These are phyloP conservation scores for Gastracanthus pulcherrimus DNA, from an alignment of 2,888 invertebrate genomes.

Conservation along the genomic window DNA sequence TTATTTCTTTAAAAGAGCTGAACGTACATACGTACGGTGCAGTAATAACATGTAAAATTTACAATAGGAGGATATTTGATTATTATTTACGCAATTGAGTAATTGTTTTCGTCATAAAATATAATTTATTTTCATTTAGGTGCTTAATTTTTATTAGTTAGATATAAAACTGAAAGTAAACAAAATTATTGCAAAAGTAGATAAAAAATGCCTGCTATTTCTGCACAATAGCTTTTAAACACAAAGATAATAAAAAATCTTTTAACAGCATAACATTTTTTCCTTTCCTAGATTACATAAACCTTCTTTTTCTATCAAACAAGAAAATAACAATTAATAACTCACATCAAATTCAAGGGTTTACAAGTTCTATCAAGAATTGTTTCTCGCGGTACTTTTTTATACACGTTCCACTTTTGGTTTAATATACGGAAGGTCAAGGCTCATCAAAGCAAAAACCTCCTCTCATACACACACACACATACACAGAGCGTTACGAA, in stretches of 20 bases:
- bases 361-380: not conserved
- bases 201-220: not conserved
- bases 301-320: not conserved
- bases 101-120: not conserved
- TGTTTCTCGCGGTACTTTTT: not conserved
- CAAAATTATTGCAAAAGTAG: too few species aligned
- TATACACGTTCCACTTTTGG: not conserved
- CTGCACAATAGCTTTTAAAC: too few species aligned
- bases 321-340: not conserved
- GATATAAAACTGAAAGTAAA: too few species aligned
- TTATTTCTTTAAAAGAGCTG: slow-evolving; percentile 32
- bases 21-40: not conserved
- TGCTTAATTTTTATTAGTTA: too few species aligned
- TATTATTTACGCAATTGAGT: not conserved
- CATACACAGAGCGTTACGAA: too few species aligned
- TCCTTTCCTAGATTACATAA: not conserved
- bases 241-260: not conserved
- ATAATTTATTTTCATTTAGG: not conserved
- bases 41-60: slow-evolving; percentile 19
- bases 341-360: not conserved
- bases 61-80: slow-evolving; percentile 10
- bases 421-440: not conserved
- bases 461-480: not conserved
- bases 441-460: not conserved
- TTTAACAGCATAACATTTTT: not conserved